Base-by-base conservation (phyloP, 2,113 vertebrate species). In the Clupea harengus region DNA sequence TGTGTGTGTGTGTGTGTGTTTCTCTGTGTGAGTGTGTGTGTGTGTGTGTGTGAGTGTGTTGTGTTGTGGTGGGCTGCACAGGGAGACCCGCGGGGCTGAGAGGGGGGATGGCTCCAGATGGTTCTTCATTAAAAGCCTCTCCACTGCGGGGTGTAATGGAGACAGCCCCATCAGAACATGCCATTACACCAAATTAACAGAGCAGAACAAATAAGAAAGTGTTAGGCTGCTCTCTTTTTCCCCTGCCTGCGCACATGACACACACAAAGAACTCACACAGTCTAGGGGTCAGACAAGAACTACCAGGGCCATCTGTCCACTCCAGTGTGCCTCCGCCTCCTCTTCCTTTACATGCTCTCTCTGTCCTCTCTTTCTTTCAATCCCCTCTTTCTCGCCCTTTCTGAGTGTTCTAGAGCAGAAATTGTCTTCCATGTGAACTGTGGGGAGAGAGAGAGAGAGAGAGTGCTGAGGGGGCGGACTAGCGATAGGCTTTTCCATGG, bases 41-140 rank as follows among this genome's bases (percentile, higher is more conserved):
- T 60, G 54, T 57, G 54, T 60, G 20, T 4, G 28, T 15, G 15
- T 18, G 72, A 5, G 2, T 17, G 72, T 15, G 15, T 13, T 15
- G 72, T 78, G 72, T 78, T 17, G 32, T 32, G 32, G 72, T 32
- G 72, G 28, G 32, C 28, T 78, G 72, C 72, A 78, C 72, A 67
- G 64, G n/a, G 25, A 67, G 64, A 28, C 64, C 64, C 64, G n/a
- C 11, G 64, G n/a, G 64, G 64, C 64, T 72, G 64, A 72, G 64
- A 32, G 15, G 64, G 72, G 72, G 28, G 28, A 13, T 50, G 81
- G 72, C 86, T 87, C 86, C 83, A 91, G 89, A 88, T 89, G 89
- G 85, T 82, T 45, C 75, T 88, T 89, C 88, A 89, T 89, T 89
- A 89, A 88, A 89, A 88, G 82, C 84, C 86, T 82, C 83, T 84